These are phyloP conservation scores for Eupristina koningsbergeri DNA, from an alignment of 1,140 invertebrate species.

Conservation along the genomic window DNA sequence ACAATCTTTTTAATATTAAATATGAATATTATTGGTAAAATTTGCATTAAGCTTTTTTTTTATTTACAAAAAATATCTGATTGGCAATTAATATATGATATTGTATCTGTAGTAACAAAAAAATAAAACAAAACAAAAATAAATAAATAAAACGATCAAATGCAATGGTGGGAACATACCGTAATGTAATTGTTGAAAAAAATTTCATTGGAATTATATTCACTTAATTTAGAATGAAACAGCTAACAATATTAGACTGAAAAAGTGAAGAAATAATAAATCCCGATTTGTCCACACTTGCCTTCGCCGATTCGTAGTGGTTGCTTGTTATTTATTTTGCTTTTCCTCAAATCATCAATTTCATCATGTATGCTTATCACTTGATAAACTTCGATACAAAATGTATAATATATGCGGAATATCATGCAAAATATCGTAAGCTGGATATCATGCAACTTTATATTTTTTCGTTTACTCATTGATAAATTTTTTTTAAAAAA, in stretches of 20 bases:
- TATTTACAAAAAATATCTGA: too few species aligned
- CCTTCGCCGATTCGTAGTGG: conserved; percentile 70
- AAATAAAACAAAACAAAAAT: background rate
- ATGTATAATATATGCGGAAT: conserved; percentile 16
- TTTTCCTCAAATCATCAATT: conserved; percentile 11
- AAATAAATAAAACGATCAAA: background rate
- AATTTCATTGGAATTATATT: background rate
- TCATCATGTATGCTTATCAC: background rate
- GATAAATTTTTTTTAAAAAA: background rate
- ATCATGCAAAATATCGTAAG: conserved; percentile 48
- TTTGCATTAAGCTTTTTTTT: too few species aligned
- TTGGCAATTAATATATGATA: too few species aligned
- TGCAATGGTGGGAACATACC: background rate
- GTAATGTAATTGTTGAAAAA: conserved; percentile 15
- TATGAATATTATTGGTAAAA: too few species aligned
- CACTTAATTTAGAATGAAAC: conserved; percentile 17
- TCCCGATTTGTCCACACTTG: conserved; percentile 64
- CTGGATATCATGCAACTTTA: conserved; percentile 40
- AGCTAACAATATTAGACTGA: conserved; percentile 30
- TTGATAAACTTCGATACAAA: conserved; percentile 32
- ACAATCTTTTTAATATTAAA: too few species aligned
- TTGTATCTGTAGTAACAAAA: too few species aligned
- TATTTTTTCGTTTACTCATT: conserved; percentile 23
- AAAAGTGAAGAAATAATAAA: conserved; percentile 43
- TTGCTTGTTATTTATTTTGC: conserved; percentile 65